Evolutionary conservation across 2,797 vertebrate genomes (phyloP).

Genomic region (Pangasius mekongensis): DNA sequence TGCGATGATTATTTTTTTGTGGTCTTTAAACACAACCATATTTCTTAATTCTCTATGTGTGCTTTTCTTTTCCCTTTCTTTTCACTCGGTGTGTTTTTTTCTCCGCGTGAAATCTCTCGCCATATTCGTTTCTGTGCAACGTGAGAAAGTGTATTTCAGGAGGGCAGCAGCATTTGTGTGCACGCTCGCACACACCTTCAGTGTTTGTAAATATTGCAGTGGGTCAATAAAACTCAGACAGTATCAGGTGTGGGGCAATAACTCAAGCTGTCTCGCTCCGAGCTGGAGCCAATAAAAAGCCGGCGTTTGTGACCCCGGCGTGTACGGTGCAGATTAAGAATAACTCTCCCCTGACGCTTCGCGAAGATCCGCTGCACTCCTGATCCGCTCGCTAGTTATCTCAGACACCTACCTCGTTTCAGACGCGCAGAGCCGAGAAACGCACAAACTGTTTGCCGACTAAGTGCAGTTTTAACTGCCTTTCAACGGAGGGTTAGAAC

Average conservation of each 20-base stretch:
- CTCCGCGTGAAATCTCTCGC: not conserved
- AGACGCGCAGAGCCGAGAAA: not conserved
- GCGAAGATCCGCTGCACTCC: slow-evolving; percentile 60
- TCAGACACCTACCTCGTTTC: slow-evolving; percentile 53
- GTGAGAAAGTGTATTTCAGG: not conserved
- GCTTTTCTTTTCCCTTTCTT: not conserved
- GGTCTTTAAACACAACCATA: not conserved
- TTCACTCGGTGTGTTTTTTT: not conserved
- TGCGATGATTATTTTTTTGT: not conserved
- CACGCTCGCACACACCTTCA: slow-evolving; percentile 17
- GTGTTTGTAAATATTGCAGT: slow-evolving; percentile 49
- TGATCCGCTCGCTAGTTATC: slow-evolving; percentile 50
- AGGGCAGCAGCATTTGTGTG: slow-evolving; percentile 22
- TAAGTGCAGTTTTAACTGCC: not conserved
- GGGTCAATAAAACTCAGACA: slow-evolving; percentile 46
- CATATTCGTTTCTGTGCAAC: not conserved
- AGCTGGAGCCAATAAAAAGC: slow-evolving; percentile 62
- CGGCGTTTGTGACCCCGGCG: slow-evolving; percentile 65
- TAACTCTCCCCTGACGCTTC: slow-evolving; percentile 54
- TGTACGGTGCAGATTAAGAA: slow-evolving; percentile 51
- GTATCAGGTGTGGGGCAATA: slow-evolving; percentile 59
- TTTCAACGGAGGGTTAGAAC: not conserved
- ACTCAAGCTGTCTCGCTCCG: slow-evolving; percentile 62
- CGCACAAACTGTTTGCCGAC: too few relatives aligned
- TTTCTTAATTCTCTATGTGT: not conserved